Conservation (phyloP, 2,888 invertebrate species). For the Gibbula magus region DNA sequence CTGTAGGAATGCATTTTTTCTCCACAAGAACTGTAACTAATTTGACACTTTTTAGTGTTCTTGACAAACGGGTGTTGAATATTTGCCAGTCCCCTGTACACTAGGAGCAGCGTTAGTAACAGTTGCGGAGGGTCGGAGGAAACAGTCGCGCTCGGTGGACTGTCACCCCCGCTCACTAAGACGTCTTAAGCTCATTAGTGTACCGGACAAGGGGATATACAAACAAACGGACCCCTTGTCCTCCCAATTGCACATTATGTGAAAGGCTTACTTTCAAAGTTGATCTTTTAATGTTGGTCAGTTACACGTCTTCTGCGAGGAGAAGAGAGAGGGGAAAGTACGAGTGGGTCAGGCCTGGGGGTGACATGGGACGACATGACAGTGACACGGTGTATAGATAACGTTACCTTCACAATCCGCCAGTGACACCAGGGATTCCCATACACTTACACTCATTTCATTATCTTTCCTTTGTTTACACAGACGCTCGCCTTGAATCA, state of each 20-base stretch:
- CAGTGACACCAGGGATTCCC: neutral
- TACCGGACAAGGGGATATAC: neutral
- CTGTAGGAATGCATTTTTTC: conserved; percentile 4
- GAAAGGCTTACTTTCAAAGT: conserved; percentile 12
- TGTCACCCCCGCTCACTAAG: conserved; percentile 17
- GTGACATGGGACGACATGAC: neutral
- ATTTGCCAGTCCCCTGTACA: neutral
- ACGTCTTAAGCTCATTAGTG: conserved; percentile 14
- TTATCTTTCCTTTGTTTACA: conserved; percentile 19
- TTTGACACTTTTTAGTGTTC: conserved; percentile 12
- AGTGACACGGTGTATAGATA: conserved; percentile 1
- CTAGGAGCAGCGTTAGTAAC: neutral
- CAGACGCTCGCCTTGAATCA: conserved; percentile 19
- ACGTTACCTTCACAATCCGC: neutral
- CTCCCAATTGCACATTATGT: conserved; percentile 25
- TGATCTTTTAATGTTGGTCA: conserved; percentile 21
- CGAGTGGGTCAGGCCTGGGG: no score
- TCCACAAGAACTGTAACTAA: neutral
- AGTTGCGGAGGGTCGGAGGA: neutral
- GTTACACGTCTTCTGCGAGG: neutral
- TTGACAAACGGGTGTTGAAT: conserved; percentile 16
- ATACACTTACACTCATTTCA: neutral
- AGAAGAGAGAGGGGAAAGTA: no score
- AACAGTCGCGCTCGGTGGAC: neutral
- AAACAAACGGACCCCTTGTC: neutral